Evolutionary conservation across 2,888 invertebrate species (phyloP).

Genomic region (Syritta pipiens): DNA sequence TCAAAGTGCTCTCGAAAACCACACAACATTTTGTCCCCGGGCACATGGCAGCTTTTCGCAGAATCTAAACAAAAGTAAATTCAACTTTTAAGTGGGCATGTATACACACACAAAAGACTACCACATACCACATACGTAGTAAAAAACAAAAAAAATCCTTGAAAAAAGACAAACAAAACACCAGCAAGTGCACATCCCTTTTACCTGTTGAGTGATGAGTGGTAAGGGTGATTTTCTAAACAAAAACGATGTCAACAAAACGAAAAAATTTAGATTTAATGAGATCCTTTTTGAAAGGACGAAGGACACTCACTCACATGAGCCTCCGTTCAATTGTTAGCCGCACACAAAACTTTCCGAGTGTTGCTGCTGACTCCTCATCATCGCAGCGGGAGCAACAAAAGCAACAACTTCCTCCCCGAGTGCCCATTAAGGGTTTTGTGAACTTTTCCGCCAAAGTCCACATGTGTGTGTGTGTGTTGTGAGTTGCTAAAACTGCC

Average conservation of each 20-base stretch:
- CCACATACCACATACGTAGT: too few species aligned
- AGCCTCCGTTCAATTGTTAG: constrained; percentile 12
- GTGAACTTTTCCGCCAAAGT: constrained; percentile 1
- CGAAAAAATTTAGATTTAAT: constrained; percentile 32
- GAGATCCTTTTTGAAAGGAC: constrained; percentile 22
- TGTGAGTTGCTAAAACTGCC: constrained; percentile 21
- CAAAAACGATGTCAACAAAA: neutral
- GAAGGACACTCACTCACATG: neutral
- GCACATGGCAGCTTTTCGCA: too few species aligned
- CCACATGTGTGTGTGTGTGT: neutral
- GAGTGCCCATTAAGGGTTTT: constrained; percentile 35
- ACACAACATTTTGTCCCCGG: too few species aligned
- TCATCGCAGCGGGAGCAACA: neutral
- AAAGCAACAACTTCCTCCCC: constrained; percentile 20
- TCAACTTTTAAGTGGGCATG: too few species aligned
- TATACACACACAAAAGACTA: too few species aligned
- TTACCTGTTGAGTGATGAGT: too few species aligned
- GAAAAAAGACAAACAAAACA: too few species aligned
- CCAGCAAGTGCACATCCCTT: too few species aligned
- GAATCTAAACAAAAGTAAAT: too few species aligned
- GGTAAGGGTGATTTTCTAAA: too few species aligned
- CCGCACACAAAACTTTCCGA: neutral
- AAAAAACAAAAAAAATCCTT: too few species aligned
- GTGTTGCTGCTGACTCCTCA: neutral
- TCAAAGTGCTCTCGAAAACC: too few species aligned